A percentile compares a stretch with the other conserved stretches of the same genome.
Conservation (phyloP, 2,888 invertebrate genomes). For the Agrenia bidenticulata region DNA sequence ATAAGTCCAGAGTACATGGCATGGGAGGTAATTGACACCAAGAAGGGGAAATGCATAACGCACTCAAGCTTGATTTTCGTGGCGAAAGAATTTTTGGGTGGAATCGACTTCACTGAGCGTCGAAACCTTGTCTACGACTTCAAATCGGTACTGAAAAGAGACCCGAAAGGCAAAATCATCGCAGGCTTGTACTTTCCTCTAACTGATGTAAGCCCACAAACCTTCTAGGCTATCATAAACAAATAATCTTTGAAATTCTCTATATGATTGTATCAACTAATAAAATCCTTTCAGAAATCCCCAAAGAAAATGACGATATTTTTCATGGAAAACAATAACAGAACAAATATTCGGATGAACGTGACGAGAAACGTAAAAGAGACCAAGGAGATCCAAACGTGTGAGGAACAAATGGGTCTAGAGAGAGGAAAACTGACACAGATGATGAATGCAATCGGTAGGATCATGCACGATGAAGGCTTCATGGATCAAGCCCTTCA, state of each 20-base stretch:
- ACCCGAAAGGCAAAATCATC: constrained; percentile 77
- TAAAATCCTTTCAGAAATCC: constrained; percentile 34
- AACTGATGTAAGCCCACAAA: constrained; percentile 57
- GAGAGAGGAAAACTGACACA: constrained; percentile 65
- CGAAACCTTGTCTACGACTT: constrained; percentile 84
- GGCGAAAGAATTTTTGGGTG: constrained; percentile 74
- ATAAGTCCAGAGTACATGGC: constrained; percentile 75
- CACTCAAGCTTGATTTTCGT: constrained; percentile 73
- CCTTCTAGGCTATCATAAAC: not conserved
- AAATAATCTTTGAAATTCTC: not conserved
- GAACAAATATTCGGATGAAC: constrained; percentile 54
- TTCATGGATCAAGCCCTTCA: constrained; percentile 75
- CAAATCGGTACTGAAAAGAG: constrained; percentile 69
- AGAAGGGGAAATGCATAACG: constrained; percentile 60
- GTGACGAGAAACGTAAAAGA: constrained; percentile 62
- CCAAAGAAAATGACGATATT: constrained; percentile 47
- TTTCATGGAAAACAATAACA: constrained; percentile 50
- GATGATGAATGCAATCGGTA: constrained; percentile 67
- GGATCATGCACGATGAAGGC: constrained; percentile 68
- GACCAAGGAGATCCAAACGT: constrained; percentile 58
- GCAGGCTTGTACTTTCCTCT: constrained; percentile 86
- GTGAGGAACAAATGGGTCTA: constrained; percentile 74
- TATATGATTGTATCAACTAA: not conserved
- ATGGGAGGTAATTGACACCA: constrained; percentile 79
- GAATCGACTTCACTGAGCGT: constrained; percentile 82